Evolutionary conservation across 2,797 vertebrate genomes (phyloP).

Genomic region (Liasis olivaceus): DNA sequence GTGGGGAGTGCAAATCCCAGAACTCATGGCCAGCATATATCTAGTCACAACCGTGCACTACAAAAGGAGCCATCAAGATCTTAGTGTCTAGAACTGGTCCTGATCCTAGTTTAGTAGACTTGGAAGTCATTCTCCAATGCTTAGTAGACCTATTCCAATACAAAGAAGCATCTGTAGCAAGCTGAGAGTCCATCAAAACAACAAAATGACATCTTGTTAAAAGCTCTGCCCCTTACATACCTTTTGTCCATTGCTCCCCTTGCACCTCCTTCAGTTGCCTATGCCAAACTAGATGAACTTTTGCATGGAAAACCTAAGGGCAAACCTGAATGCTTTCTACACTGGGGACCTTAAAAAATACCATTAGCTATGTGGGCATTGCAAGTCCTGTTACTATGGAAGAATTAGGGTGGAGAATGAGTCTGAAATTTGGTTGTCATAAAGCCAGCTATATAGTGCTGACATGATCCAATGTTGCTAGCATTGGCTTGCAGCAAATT

Average conservation of each 20-base stretch:
- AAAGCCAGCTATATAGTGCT: not conserved
- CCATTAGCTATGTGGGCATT: not conserved
- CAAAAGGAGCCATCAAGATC: slow-evolving; percentile 9
- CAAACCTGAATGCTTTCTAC: not conserved
- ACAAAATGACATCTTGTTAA: not conserved
- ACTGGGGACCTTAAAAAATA: not conserved
- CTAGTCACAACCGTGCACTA: not conserved
- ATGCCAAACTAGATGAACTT: not conserved
- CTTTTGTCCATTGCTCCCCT: not conserved
- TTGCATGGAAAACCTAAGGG: not conserved
- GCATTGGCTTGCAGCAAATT: not conserved
- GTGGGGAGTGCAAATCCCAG: slow-evolving; percentile 12
- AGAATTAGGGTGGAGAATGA: not conserved
- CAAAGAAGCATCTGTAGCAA: not conserved
- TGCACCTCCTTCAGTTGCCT: not conserved
- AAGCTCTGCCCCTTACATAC: not conserved
- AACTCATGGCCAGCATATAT: not conserved
- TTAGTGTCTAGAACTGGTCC: not conserved
- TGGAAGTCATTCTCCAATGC: not conserved
- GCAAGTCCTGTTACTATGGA: not conserved
- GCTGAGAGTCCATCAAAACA: not conserved
- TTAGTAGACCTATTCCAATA: not conserved
- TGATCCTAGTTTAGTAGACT: not conserved
- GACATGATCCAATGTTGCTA: not conserved
- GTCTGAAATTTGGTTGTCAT: not conserved